Base-by-base conservation (phyloP, 2,888 invertebrate genomes). In the Pasiphila rectangulata region DNA sequence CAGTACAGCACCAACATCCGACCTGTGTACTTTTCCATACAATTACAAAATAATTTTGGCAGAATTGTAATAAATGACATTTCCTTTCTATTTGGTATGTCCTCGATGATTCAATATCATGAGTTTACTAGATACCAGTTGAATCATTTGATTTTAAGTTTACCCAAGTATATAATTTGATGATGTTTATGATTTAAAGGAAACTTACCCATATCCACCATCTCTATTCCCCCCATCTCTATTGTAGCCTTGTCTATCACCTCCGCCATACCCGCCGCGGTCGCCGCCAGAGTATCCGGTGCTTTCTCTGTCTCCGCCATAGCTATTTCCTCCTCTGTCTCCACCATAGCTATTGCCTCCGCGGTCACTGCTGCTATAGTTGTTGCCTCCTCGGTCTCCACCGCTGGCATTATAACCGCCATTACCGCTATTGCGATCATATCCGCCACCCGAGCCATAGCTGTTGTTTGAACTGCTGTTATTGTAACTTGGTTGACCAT, bases 171-270 rank as follows among this genome's bases (percentile, higher is more conserved):
- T n/a, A n/a, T n/a, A n/a, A n/a, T n/a, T n/a, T n/a, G n/a, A n/a
- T n/a, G 7, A 21, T 5, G 7, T 21, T 21, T 21, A 6, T 21
- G 9, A 10, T 10, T 32, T 4, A 32, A 27, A 20, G 39, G 50
- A 62, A 59, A 84, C 91, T 91, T 78, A 92, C 91, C 91, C 91
- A 80, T 82, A 91, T 73, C 90, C 90, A 42, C 87, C 82, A 69
- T 83, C 90, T 86, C 78, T 90, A 86, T 72, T 91, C 75, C 84
- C 91, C 71, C 90, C 90, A 76, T 90, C 90, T 80, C 90, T 90
- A 77, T 76, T 89, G 76, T 84, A 90, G 61, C 89, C 78, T 51
- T 86, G 73, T 50, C 90, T 68, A 61, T 88, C 85, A 56, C 85
- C 80, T 59, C 88, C 84, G 24, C 86, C 83, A 62, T 79, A 83